Percentiles rank a stretch among this genome's conserved stretches.
Evolutionary conservation across 2,888 invertebrate genomes (phyloP).

Genomic region (Agrotis segetum): DNA sequence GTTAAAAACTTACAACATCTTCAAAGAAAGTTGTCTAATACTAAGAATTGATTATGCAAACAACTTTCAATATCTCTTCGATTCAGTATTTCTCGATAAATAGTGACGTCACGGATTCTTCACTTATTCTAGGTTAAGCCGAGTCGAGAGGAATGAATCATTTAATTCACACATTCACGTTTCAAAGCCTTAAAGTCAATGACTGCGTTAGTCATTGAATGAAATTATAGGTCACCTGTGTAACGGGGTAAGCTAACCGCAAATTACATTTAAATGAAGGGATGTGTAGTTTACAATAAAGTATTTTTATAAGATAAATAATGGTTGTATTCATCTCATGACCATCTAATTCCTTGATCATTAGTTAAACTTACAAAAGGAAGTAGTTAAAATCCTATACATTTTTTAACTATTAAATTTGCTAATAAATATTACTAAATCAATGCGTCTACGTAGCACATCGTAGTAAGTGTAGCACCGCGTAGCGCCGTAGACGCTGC

Average conservation of each 20-base stretch:
- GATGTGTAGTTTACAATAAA: not conserved
- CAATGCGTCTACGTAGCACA: not conserved
- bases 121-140: slow-evolving; percentile 43
- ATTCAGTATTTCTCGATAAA: slow-evolving; percentile 28
- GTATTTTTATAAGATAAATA: not conserved
- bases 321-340: too few species aligned
- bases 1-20: not conserved
- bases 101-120: slow-evolving; percentile 42
- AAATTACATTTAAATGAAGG: slow-evolving; percentile 1
- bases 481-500: not conserved
- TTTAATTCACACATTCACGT: slow-evolving; percentile 17
- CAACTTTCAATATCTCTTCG: slow-evolving; percentile 39
- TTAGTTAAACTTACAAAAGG: too few species aligned
- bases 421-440: too few species aligned
- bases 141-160: slow-evolving; percentile 39
- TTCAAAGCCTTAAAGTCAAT: slow-evolving; percentile 29
- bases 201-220: slow-evolving; percentile 46
- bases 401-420: too few species aligned
- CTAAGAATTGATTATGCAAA: slow-evolving; percentile 10
- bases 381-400: too few species aligned
- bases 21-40: slow-evolving; percentile 34
- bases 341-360: too few species aligned
- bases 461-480: not conserved
- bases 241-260: slow-evolving; percentile 19
- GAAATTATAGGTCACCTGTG: slow-evolving; percentile 46